Evolutionary conservation across 1,140 invertebrate genomes (phyloP).

Genomic region (Ostrea edulis): DNA sequence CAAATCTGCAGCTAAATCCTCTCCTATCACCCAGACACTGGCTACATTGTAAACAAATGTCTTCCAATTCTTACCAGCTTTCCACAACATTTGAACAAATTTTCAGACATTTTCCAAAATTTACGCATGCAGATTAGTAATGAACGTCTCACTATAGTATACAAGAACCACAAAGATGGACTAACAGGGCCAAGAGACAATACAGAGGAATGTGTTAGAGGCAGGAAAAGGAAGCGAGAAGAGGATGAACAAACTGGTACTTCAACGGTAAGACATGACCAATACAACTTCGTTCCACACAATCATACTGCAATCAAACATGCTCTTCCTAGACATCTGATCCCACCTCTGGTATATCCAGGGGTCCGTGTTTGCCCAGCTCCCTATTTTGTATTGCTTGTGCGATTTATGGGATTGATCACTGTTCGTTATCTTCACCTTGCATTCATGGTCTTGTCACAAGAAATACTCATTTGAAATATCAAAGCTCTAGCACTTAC

Average conservation of each 20-base stretch:
- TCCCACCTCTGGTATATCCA: too few relatives aligned
- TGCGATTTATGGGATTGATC: too few relatives aligned
- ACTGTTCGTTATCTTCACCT: too few relatives aligned
- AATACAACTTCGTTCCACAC: background rate
- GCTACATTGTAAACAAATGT: constrained; percentile 7
- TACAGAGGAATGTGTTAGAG: background rate
- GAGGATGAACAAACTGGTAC: background rate
- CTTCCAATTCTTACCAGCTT: background rate
- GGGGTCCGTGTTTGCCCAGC: too few relatives aligned
- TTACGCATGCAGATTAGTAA: background rate
- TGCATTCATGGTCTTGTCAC: too few relatives aligned
- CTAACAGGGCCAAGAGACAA: constrained; percentile 12
- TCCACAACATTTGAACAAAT: background rate
- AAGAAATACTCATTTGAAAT: too few relatives aligned
- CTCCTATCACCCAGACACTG: constrained; percentile 34
- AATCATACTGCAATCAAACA: background rate
- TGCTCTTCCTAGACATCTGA: too few relatives aligned
- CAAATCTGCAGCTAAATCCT: constrained; percentile 3
- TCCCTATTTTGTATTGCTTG: too few relatives aligned
- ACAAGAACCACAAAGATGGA: background rate
- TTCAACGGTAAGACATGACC: background rate
- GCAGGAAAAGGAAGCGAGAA: background rate
- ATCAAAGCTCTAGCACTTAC: too few relatives aligned
- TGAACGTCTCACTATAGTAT: background rate
- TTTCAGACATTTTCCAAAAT: background rate